A percentile compares a stretch with the other conserved stretches of the same genome.
phyloP scores from a whole-genome alignment of 2,113 vertebrate genomes.

The Pavo muticus region DNA sequence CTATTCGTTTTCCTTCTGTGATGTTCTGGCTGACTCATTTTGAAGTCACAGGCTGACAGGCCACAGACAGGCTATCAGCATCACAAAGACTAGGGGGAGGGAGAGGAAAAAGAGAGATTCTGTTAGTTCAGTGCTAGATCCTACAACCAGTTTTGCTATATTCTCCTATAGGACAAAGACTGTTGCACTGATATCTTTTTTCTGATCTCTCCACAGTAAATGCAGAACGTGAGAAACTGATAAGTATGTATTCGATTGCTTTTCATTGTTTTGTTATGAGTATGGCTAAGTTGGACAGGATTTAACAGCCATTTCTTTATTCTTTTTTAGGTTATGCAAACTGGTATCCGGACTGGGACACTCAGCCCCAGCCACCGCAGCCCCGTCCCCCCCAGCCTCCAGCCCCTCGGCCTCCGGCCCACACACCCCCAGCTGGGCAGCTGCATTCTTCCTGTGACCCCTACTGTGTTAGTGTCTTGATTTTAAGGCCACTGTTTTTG shows the following conservation, averaged over 20 bases:
- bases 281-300: neutral
- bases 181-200: conserved; percentile 12
- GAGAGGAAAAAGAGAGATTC: neutral
- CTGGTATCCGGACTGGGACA: conserved; percentile 76
- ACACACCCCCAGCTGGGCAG: neutral
- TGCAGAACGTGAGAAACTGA: conserved; percentile 59
- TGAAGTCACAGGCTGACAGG: neutral
- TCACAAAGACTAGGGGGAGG: neutral
- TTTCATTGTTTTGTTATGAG: neutral
- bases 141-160: neutral
- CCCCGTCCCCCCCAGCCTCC: neutral
- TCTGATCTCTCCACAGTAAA: conserved; percentile 75
- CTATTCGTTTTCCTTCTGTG: neutral
- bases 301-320: neutral
- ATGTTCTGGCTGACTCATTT: conserved; percentile 1
- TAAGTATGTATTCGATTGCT: conserved; percentile 72
- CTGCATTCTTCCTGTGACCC: neutral
- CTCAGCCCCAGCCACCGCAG: neutral
- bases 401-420: neutral
- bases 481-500: conserved; percentile 66
- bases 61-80: neutral
- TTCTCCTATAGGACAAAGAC: neutral
- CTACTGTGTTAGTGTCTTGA: conserved; percentile 38
- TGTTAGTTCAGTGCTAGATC: neutral
- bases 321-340: conserved; percentile 53